Base-by-base conservation (phyloP, 2,113 vertebrate species). In the Chrysochloris asiatica region DNA sequence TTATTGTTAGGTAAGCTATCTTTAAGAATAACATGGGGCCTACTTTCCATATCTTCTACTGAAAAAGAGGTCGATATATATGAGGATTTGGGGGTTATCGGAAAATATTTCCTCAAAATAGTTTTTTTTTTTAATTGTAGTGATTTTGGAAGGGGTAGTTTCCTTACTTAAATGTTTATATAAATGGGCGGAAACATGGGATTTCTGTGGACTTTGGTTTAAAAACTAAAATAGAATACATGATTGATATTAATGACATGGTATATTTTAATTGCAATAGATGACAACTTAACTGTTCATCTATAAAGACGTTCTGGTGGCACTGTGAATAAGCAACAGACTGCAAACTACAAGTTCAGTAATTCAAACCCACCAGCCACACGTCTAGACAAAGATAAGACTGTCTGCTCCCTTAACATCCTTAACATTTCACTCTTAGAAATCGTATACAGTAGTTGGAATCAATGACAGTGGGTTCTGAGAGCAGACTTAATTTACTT, bases 151-250 rank as follows among this genome's bases (percentile, higher is more conserved):
- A 90, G 36, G 41, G 48, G 10, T 47, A 13, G 38, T 82, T 84
- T 30, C 89, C 47, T 59, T 87, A 45, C 43, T 83, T 76, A 30
- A 48, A 67, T 75, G 19, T 79, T 84, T 83, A 41, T 54, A 22
- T 59, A 76, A 52, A n/a, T 19, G 50, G 41, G 50, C 84, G 30
- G 83, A 22, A 88, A 78, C 69, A 38, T 56, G 16, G 67, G 33
- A 19, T 92, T 93, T 73, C 91, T 86, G 43, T 52, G 80, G 61
- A 87, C 28, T 72, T 80, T 45, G 30, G 19, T 87, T 87, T 21
- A 54, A 52, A 93, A 81, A 38, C 26, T 75, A 83, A 95, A 90
- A 73, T 54, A 90, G 71, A 90, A 89, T 82, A 72, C 90, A 86
- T 43, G 19, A 88, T 65, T 88, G 79, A 93, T 67, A 93, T 88